Percentiles rank a stretch among this genome's conserved stretches.
phyloP scores from a whole-genome alignment of 2,113 vertebrate species.

The Pavo muticus region DNA sequence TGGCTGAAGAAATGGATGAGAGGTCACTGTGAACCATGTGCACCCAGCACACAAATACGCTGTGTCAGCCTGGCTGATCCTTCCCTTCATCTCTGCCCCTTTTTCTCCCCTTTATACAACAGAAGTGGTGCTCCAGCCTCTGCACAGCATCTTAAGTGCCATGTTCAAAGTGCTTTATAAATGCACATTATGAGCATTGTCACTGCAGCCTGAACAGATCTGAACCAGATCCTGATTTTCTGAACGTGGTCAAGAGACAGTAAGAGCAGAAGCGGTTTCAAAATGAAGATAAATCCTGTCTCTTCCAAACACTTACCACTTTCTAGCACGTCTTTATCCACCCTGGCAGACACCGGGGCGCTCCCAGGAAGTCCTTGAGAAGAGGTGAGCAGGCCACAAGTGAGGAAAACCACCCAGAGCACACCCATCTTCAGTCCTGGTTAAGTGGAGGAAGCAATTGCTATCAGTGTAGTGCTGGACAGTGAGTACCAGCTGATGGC shows the following conservation, averaged over 20 bases:
- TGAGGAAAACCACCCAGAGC: conserved; percentile 19
- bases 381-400: conserved; percentile 54
- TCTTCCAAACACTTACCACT: conserved; percentile 50
- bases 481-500: neutral
- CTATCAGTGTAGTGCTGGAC: neutral
- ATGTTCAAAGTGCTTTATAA: neutral
- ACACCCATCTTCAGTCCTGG: neutral
- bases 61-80: neutral
- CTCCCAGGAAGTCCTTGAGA: conserved; percentile 25
- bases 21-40: neutral
- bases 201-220: neutral
- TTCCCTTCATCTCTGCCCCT: neutral
- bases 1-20: conserved; percentile 15
- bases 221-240: neutral
- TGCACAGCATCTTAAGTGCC: neutral
- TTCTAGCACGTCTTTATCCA: neutral
- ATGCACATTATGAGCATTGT: neutral
- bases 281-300: neutral
- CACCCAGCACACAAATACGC: neutral
- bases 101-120: rapidly evolving
- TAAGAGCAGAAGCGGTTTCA: neutral
- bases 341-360: neutral
- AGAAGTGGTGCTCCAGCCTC: neutral
- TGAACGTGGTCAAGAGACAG: neutral
- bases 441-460: neutral